Base-by-base conservation (phyloP, 1,140 invertebrate species). In the Drosophila kepulauana region DNA sequence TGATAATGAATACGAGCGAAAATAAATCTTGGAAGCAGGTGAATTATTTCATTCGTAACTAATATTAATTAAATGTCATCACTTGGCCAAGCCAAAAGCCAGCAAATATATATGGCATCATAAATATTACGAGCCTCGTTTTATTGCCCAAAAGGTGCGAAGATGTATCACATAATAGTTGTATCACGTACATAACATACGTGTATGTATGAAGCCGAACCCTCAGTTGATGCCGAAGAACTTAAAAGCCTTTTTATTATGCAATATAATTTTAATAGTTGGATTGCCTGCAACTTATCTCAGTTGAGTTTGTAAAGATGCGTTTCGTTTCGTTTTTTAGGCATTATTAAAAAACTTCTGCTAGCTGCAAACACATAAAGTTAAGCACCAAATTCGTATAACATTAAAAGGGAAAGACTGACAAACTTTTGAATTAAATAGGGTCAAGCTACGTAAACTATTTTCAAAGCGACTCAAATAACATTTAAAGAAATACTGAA, bases 231-330 rank as follows among this genome's bases (percentile, higher is more conserved):
- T 41, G 54, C 35, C 1, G 51, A 2, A 33, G 11, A 15, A 49
- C 48, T 49, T 66, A 35, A 33, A 62, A 35, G 45, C 48, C n/a
- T 54, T 58, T 58, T 54, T 54, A 64, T 52, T 52, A 38, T 52
- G 62, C 35, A 25, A 64, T 41, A 54, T 52, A 64, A 64, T 28
- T 43, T 54, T 64, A 52, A 64, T 64, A 64, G 33, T 52, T 41
- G 52, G 28, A 35, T 20, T 54, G 33, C 35, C 20, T 3, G 15
- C 2, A 30, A 48, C 11, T 67, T 56, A 28, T 16, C 20, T 52
- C 41, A n/a, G 41, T 6, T 30, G 49, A 52, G 49, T 52, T 52
- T 13, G 10, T 28, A 1, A 28, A 8, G 30, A 43, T 48, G 41
- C 8, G 15, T 16, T 16, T 8, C 35, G 5, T 33, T 8, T 33